Conservation (phyloP, 2,113 vertebrate species). For the Columba janthina region DNA sequence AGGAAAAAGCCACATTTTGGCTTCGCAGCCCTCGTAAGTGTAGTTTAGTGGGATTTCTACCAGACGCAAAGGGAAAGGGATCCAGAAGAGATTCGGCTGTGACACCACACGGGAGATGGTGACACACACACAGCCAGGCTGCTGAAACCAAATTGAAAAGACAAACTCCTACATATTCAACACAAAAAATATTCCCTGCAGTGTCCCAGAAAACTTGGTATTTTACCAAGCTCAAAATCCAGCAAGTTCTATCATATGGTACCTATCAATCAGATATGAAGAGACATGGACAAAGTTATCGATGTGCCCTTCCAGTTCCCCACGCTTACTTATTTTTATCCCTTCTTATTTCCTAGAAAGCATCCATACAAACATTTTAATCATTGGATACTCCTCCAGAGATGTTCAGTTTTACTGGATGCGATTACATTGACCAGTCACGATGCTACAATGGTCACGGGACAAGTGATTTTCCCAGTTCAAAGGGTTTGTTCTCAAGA, state of each 20-base stretch:
- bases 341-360: neutral
- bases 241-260: neutral
- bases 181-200: neutral
- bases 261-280: neutral
- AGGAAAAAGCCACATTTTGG: neutral
- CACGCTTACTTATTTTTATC: neutral
- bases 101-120: neutral
- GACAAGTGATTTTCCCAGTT: accelerated
- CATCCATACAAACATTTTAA: neutral
- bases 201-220: neutral
- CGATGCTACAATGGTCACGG: neutral
- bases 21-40: accelerated
- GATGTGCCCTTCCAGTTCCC: neutral
- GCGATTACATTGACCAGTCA: neutral
- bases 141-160: neutral
- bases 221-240: neutral
- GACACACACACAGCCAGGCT: neutral
- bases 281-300: neutral
- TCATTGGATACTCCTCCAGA: neutral
- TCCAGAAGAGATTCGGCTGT: neutral
- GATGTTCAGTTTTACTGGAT: neutral
- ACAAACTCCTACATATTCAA: neutral
- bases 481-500: accelerated
- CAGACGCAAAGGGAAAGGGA: neutral
- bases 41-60: neutral